Percentiles rank a stretch among this genome's conserved stretches.
These are phyloP conservation scores for Prolemur simus DNA, from an alignment of 2,113 vertebrate genomes.

Conservation along the genomic window DNA sequence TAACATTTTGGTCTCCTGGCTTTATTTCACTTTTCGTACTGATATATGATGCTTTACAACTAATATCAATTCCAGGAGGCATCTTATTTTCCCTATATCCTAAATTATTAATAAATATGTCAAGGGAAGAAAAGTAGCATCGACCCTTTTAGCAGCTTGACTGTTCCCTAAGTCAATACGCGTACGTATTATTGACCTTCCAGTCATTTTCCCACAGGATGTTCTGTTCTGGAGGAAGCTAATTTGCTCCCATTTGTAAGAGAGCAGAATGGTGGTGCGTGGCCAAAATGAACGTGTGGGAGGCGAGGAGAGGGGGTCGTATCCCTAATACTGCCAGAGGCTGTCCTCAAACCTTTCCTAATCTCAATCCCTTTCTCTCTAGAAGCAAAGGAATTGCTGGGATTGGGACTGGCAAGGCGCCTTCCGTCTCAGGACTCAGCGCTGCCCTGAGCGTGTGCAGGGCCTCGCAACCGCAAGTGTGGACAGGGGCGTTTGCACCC, in stretches of 20 bases:
- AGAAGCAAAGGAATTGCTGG: background rate
- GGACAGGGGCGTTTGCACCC: fast-evolving
- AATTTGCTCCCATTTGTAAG: background rate
- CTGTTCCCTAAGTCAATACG: background rate
- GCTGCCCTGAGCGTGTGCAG: fast-evolving
- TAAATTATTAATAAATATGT: slow-evolving; percentile 18
- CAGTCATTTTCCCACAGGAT: background rate
- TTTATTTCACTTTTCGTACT: background rate
- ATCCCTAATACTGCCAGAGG: fast-evolving
- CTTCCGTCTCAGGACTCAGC: background rate
- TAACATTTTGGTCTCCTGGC: background rate
- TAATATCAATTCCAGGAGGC: background rate
- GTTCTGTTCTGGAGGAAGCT: background rate
- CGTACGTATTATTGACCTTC: fast-evolving
- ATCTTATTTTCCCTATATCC: background rate
- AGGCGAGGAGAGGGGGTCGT: background rate
- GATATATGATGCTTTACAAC: too few relatives aligned
- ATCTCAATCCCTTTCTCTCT: too few relatives aligned
- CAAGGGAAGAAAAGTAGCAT: background rate
- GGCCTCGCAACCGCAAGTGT: background rate
- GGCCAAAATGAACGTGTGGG: background rate
- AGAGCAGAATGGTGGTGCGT: background rate
- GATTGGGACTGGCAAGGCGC: fast-evolving
- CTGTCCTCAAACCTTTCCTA: background rate
- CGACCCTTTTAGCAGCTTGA: background rate